Percentiles rank a stretch among this genome's conserved stretches.
Evolutionary conservation across 2,888 invertebrate species (phyloP).

Genomic region (Apeira syringaria): DNA sequence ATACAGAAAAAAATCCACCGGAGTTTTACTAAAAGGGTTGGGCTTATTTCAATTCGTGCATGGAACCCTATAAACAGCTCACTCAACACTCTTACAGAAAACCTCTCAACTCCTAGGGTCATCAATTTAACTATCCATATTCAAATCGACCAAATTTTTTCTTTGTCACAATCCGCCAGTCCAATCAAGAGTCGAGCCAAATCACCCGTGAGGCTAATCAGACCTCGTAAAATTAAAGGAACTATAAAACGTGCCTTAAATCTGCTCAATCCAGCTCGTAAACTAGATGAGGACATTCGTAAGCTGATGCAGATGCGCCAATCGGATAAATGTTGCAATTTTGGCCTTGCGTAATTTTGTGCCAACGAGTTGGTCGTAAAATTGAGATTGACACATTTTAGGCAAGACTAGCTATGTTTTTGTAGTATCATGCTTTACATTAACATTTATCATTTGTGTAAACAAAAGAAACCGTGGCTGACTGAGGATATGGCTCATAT

Average conservation of each 20-base stretch:
- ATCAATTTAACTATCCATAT: slow-evolving; percentile 15
- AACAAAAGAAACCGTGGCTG: no score
- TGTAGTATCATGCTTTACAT: no score
- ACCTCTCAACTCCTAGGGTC: neutral
- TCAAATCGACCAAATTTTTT: slow-evolving; percentile 25
- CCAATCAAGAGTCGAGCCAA: slow-evolving; percentile 28
- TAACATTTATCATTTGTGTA: no score
- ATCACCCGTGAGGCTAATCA: slow-evolving; percentile 45
- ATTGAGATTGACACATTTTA: slow-evolving; percentile 17
- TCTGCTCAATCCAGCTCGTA: slow-evolving; percentile 47
- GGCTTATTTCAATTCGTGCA: no score
- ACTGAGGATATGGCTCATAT: no score
- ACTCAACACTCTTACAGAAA: no score
- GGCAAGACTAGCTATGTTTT: no score
- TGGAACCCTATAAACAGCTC: no score
- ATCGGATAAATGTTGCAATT: slow-evolving; percentile 55
- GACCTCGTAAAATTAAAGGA: slow-evolving; percentile 54
- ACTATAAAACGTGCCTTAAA: slow-evolving; percentile 59
- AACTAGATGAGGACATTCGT: slow-evolving; percentile 60
- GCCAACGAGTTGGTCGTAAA: slow-evolving; percentile 37
- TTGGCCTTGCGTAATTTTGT: slow-evolving; percentile 46
- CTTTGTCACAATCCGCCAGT: slow-evolving; percentile 13
- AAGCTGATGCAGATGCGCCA: slow-evolving; percentile 51
- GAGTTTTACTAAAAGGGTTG: no score
- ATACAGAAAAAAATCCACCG: no score